These are phyloP conservation scores for Danio choprae DNA, from an alignment of 2,797 vertebrate genomes.

Conservation along the genomic window DNA sequence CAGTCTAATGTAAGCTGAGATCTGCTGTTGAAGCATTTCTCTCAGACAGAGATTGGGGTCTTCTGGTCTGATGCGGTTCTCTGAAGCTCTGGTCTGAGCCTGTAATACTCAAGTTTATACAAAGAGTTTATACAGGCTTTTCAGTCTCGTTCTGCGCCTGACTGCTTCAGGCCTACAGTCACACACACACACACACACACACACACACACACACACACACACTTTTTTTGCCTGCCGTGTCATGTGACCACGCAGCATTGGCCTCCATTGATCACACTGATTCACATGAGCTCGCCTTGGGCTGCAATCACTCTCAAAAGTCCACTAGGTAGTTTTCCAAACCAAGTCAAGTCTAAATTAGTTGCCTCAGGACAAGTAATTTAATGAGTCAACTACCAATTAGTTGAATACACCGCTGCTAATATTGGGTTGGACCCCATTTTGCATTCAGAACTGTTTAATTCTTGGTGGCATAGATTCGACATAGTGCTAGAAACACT, in stretches of 20 bases:
- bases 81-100: constrained; percentile 35
- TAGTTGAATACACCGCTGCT: too few species aligned
- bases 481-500: too few species aligned
- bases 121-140: constrained; percentile 37
- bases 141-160: neutral
- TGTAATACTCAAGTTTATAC: constrained; percentile 47
- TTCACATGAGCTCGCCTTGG: constrained; percentile 45
- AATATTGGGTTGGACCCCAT: too few species aligned
- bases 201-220: neutral
- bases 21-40: constrained; percentile 38
- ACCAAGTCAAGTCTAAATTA: neutral
- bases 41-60: constrained; percentile 24
- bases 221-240: neutral
- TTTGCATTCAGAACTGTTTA: too few species aligned
- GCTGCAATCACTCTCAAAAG: constrained; percentile 1
- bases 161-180: neutral
- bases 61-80: neutral
- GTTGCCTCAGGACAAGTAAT: neutral
- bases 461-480: too few species aligned
- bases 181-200: constrained; percentile 4
- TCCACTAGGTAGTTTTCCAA: neutral
- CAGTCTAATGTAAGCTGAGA: constrained; percentile 17
- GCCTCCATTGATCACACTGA: constrained; percentile 24
- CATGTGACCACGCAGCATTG: constrained; percentile 36
- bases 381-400: neutral